Evolutionary conservation across 2,888 invertebrate genomes (phyloP), one percentile per base, ranked within the genome.

Genomic region (Ditylenchus weischeri): DNA sequence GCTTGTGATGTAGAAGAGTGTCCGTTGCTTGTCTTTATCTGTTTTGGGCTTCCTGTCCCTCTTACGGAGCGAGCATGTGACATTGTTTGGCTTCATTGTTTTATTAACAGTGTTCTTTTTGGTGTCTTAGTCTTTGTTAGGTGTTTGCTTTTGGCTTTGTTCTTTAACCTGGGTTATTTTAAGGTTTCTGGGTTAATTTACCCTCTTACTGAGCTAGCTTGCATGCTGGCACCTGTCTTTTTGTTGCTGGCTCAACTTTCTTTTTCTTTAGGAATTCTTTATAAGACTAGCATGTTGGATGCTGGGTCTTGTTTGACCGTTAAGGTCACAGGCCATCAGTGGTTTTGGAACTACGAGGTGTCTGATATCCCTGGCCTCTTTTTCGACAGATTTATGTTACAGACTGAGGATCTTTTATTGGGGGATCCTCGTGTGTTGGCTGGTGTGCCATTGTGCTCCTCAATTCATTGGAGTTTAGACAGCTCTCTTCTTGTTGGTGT

Each of bases 311-410:
- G 35, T 8, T n/a, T 18, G 19, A 19, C 47, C 54, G 38, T 57
- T 15, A 58, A 58, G 58, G 21, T 58, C 7, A 38, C 36, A 8
- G 58, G 58, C 4, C 58, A 58, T 58, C 58, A 58, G 29, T 58
- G 58, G 58, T 58, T 13, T 19, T 58, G 58, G 11, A 21, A 29
- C 21, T 58, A 58, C 29, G 29, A 29, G 8, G 15, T 35, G 43
- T 11, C 36, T n/a, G 47, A 62, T 19, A 49, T 62, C 48, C 11
- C 5, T n/a, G 43, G 23, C 48, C 35, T 61, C 6, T 7, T 11
- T 4, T 83, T 84, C 76, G 83, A 84, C 71, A 82, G 83, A 60
- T 84, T 83, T 75, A 82, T 84, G 68, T 74, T 76, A 50, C 76
- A 77, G 57, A 70, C 75, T 43, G 71, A 76, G 70, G 76, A 78